phyloP scores from a whole-genome alignment of 2,888 invertebrate genomes.

The Trissolcus japonicus region DNA sequence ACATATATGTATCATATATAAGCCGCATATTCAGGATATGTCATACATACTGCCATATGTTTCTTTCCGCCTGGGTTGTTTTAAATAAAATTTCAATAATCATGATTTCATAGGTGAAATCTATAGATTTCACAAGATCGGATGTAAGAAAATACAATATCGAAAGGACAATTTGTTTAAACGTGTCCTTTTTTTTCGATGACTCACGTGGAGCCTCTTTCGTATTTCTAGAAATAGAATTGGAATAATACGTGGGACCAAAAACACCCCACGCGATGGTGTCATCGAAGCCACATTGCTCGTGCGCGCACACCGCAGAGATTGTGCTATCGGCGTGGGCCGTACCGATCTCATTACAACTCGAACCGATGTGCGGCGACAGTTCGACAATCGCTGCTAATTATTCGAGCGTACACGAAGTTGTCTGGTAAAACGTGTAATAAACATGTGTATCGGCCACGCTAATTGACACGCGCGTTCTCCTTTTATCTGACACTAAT shows the following conservation, averaged over 20 bases:
- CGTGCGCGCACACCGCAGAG: slow-evolving; percentile 23
- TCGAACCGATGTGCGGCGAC: slow-evolving; percentile 36
- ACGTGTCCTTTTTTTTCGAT: slow-evolving; percentile 11
- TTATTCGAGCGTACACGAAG: slow-evolving; percentile 20
- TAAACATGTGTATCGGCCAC: slow-evolving; percentile 19
- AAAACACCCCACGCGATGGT: slow-evolving; percentile 54
- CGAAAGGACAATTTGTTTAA: no score
- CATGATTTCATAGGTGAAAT: no score
- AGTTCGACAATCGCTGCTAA: slow-evolving; percentile 38
- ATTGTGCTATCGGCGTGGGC: slow-evolving; percentile 52
- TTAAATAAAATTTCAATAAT: no score
- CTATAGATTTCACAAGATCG: slow-evolving; percentile 23
- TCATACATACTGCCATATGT: no score
- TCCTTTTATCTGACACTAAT: slow-evolving; percentile 1
- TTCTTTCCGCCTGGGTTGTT: no score
- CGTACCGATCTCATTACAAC: slow-evolving; percentile 48
- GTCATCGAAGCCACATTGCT: slow-evolving; percentile 48
- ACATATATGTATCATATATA: no score
- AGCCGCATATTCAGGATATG: no score
- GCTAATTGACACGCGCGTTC: slow-evolving; percentile 15
- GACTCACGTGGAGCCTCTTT: slow-evolving; percentile 28
- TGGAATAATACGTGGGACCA: slow-evolving; percentile 40
- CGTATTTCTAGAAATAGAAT: slow-evolving; percentile 49
- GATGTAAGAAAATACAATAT: slow-evolving; percentile 18
- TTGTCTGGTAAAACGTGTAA: slow-evolving; percentile 15